phyloP scores from a whole-genome alignment of 2,888 invertebrate genomes.

The Harpagoxenus sublaevis region DNA sequence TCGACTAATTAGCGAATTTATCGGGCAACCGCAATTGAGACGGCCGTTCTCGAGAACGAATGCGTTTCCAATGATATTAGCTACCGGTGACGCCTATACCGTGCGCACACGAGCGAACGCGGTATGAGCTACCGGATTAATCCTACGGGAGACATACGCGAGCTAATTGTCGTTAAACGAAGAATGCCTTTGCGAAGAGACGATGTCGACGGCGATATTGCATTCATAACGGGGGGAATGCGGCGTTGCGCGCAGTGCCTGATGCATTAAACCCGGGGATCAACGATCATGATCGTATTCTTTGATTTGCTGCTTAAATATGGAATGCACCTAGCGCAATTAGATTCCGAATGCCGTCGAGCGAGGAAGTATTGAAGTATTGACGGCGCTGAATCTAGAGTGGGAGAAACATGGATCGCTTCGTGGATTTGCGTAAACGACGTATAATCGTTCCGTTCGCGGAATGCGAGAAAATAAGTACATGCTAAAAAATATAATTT shows the following conservation, averaged over 20 bases:
- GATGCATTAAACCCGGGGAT: constrained; percentile 31
- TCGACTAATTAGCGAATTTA: constrained; percentile 73
- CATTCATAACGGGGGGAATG: constrained; percentile 40
- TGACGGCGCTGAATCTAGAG: constrained; percentile 1
- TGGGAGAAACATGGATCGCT: constrained; percentile 1
- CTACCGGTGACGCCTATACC: constrained; percentile 35
- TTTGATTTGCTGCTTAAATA: constrained; percentile 51
- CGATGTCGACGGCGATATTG: constrained; percentile 44
- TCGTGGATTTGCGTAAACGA: constrained; percentile 15
- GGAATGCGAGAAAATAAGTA: background rate
- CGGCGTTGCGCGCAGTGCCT: constrained; percentile 29
- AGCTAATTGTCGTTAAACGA: constrained; percentile 54
- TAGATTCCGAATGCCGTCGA: constrained; percentile 40
- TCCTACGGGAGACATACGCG: constrained; percentile 39
- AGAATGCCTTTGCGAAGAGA: constrained; percentile 36
- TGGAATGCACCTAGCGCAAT: constrained; percentile 40
- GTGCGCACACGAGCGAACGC: constrained; percentile 24
- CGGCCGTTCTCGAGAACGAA: constrained; percentile 48
- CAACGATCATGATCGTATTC: constrained; percentile 31
- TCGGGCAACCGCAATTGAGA: constrained; percentile 54
- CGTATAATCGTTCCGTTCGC: background rate
- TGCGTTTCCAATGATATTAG: constrained; percentile 49
- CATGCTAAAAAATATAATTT: background rate
- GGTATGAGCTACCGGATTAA: constrained; percentile 17
- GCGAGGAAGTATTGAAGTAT: constrained; percentile 7